Evolutionary conservation across 2,888 invertebrate genomes (phyloP).

Genomic region (Microctonus brassicae): DNA sequence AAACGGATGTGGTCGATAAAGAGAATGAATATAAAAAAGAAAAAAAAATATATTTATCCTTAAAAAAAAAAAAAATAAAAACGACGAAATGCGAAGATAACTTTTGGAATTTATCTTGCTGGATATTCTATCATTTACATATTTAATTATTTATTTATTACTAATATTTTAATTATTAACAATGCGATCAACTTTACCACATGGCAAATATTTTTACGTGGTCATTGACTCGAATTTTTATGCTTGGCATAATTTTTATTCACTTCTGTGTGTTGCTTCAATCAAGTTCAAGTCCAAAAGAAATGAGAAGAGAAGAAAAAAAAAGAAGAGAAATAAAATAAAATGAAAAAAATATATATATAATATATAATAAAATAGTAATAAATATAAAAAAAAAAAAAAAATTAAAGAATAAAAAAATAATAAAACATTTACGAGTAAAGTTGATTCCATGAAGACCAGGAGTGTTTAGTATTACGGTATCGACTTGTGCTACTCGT

Average conservation of each 20-base stretch:
- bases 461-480: constrained; percentile 16
- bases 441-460: background rate
- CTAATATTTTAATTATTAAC: background rate
- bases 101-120: background rate
- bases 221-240: background rate
- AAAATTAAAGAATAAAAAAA: background rate
- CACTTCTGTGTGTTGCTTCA: background rate
- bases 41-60: background rate
- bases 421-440: constrained; percentile 1
- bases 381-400: background rate
- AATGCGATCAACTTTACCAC: background rate
- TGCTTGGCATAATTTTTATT: background rate
- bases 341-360: too few species aligned
- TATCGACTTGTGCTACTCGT: constrained; percentile 2
- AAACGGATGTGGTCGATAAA: constrained; percentile 38
- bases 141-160: background rate
- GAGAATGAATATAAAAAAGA: constrained; percentile 12
- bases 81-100: background rate
- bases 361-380: too few species aligned
- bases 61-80: background rate
- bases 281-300: too few species aligned
- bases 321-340: too few species aligned
- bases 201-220: background rate
- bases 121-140: background rate
- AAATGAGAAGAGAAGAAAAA: too few species aligned